Evolutionary conservation across 2,113 vertebrate species (phyloP).

Genomic region (Cranoglanis bouderius): DNA sequence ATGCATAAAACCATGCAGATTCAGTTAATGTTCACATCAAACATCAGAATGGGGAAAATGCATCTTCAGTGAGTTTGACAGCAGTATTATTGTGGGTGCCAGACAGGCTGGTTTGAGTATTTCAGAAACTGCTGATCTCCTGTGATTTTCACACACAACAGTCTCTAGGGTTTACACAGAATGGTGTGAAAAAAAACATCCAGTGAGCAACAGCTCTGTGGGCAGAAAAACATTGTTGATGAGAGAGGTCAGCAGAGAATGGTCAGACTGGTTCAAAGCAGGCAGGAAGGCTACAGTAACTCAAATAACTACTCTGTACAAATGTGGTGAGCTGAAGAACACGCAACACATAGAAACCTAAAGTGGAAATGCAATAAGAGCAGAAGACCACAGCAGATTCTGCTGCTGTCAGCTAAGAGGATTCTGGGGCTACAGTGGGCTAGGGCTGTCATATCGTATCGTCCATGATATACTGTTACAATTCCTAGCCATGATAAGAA

Average conservation of each 20-base stretch:
- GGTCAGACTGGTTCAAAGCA: neutral
- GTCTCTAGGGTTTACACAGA: neutral
- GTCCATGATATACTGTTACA: too few species aligned
- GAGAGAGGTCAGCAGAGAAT: neutral
- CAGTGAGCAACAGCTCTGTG: neutral
- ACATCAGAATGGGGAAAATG: neutral
- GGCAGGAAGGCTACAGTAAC: neutral
- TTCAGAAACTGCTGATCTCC: neutral
- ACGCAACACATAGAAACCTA: neutral
- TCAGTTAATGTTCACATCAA: neutral
- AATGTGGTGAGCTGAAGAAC: neutral
- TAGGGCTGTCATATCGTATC: too few species aligned
- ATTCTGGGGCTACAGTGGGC: neutral
- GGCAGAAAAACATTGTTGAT: neutral
- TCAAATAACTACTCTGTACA: neutral
- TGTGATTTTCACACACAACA: constrained; percentile 10
- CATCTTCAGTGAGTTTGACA: neutral
- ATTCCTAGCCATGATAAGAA: too few species aligned
- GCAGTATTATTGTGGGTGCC: neutral
- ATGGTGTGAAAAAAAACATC: neutral
- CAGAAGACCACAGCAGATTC: neutral
- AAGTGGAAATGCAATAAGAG: neutral
- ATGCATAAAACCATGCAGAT: neutral
- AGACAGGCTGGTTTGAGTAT: neutral
- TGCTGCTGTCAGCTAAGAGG: neutral